phyloP scores from a whole-genome alignment of 1,140 invertebrate species.

The Conus betulinus region DNA sequence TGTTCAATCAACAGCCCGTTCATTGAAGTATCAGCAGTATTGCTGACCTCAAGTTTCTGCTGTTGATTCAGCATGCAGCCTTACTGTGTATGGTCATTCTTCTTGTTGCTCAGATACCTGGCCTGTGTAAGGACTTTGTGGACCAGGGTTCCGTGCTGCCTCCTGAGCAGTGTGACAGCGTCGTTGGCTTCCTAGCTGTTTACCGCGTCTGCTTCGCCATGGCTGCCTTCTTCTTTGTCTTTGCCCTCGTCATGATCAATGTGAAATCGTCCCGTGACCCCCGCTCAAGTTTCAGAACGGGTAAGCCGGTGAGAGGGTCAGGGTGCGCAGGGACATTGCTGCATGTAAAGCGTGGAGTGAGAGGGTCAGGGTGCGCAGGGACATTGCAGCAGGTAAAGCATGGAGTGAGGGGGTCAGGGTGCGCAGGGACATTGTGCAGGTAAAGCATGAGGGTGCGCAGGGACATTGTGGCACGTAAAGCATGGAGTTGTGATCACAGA shows the following conservation, averaged over 20 bases:
- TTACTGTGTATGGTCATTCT: neutral
- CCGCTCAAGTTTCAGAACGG: slow-evolving; percentile 97
- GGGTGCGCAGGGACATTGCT: neutral
- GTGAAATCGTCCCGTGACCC: slow-evolving; percentile 95
- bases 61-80: too few species aligned
- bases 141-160: neutral
- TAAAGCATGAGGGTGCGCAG: too few species aligned
- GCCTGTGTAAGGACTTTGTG: slow-evolving; percentile 64
- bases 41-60: too few species aligned
- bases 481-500: too few species aligned
- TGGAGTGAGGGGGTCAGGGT: too few species aligned
- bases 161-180: slow-evolving; percentile 81
- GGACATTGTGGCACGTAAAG: too few species aligned
- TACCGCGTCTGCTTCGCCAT: slow-evolving; percentile 96
- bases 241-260: slow-evolving; percentile 95
- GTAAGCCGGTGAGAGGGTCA: slow-evolving; percentile 77
- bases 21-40: too few species aligned
- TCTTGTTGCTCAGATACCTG: slow-evolving; percentile 61
- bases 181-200: slow-evolving; percentile 92
- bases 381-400: too few species aligned
- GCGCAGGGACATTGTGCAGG: too few species aligned
- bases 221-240: slow-evolving; percentile 94
- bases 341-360: too few species aligned
- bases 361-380: too few species aligned
- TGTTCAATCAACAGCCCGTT: too few species aligned